Base-by-base conservation (phyloP, 35 echinoderm and acorn worm genomes). In the Lytechinus pictus region DNA sequence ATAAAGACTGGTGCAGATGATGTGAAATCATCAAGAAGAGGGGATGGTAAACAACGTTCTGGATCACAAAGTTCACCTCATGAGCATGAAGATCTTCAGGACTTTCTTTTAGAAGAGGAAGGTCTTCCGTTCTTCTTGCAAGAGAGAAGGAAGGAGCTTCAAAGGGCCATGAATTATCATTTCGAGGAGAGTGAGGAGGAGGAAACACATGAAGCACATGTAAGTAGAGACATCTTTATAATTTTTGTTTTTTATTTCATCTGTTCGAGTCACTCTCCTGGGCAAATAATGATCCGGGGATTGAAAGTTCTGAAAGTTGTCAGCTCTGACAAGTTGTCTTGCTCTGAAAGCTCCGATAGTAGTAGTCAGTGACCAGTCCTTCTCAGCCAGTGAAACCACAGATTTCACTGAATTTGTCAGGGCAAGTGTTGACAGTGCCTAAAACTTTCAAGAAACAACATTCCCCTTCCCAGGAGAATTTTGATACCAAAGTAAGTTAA, bases 91-190 rank as follows among this genome's bases (percentile, higher is more conserved):
- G 66, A 79, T 79, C 19, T 79, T 79, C 66, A 79, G 19, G 66
- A 79, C n/a, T 19, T n/a, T 16, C 4, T 24, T 8, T n/a, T 7
- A 4, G 21, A 79, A 19, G 21, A 24, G 19, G 66, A n/a, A 24
- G 8, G 14, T 19, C 14, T 79, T 4, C 66, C 19, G n/a, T 79
- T 79, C 66, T 79, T 14, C 21, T 79, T 24, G 16, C 66, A 19
- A 79, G 66, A 24, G 66, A 27, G 66, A 79, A 79, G 19, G 66
- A 19, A 24, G 8, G 66, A 79, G 66, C 66, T 79, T 79, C 66
- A 79, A 79, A 79, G 66, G n/a, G 66, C 66, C 66, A 24, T 79
- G 66, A 79, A 79, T 16, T n/a, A 79, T 79, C 66, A 79, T 79
- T 79, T n/a, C 7, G 66, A 79, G 21, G 66, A 79, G 16, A 24